A percentile compares a stretch with the other conserved stretches of the same genome.
Evolutionary conservation across 1,140 invertebrate species (phyloP).

Genomic region (Heterodera carotae): DNA sequence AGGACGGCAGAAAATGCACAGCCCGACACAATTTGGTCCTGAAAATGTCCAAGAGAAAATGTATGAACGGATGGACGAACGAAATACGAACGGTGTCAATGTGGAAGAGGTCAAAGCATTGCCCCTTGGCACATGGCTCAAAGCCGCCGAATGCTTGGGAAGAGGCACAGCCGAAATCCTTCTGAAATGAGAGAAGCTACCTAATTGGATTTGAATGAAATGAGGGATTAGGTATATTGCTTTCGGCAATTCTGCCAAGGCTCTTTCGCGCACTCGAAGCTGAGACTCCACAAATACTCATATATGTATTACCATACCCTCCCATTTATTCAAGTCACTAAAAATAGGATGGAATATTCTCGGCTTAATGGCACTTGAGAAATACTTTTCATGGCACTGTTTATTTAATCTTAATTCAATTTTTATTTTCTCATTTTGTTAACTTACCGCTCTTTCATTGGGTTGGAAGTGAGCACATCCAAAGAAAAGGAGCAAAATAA

Average conservation of each 20-base stretch:
- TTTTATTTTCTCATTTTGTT: not conserved
- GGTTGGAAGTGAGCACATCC: not conserved
- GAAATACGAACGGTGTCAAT: not conserved
- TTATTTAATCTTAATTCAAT: not conserved
- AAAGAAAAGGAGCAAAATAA: not conserved
- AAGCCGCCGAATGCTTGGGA: not conserved
- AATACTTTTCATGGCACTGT: too few species aligned
- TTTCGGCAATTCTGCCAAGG: not conserved
- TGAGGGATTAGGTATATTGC: not conserved
- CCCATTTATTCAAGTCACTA: too few species aligned
- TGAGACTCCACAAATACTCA: too few species aligned
- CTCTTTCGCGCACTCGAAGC: too few species aligned
- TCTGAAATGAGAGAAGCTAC: not conserved
- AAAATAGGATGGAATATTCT: too few species aligned
- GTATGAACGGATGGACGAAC: not conserved
- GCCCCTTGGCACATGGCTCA: not conserved
- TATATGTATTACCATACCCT: too few species aligned
- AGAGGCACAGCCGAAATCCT: not conserved
- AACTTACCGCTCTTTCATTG: not conserved
- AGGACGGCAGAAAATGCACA: not conserved
- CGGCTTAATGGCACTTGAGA: too few species aligned
- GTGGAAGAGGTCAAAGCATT: conserved; percentile 3
- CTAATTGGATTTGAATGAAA: not conserved
- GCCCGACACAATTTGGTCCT: not conserved
- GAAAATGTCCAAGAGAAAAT: not conserved